Conservation (phyloP, 2,113 vertebrate species). For the Picathartes gymnocephalus region DNA sequence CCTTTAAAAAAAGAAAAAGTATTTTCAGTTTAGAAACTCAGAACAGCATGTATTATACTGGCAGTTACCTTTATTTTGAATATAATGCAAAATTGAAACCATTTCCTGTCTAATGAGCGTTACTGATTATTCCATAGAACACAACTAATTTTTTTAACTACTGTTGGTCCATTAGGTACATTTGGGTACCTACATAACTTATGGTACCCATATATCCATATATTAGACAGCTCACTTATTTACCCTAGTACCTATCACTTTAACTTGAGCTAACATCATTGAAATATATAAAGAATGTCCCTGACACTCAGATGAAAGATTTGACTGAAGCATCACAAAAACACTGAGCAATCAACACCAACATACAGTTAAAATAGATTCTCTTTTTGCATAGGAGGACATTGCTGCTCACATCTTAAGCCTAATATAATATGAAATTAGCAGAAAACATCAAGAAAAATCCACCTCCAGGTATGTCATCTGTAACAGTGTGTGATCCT, state of each 20-base stretch:
- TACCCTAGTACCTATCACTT: neutral
- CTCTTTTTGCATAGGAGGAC: constrained; percentile 26
- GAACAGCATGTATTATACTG: neutral
- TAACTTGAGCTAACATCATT: neutral
- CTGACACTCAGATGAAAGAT: neutral
- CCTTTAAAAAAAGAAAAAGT: neutral
- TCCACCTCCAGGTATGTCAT: constrained; percentile 32
- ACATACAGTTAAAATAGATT: constrained; percentile 33
- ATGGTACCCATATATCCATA: neutral
- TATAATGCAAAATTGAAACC: neutral
- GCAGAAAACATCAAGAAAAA: constrained; percentile 43
- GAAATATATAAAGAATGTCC: neutral
- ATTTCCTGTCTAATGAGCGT: neutral
- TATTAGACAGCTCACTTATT: neutral
- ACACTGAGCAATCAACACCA: constrained; percentile 23
- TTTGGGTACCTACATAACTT: neutral
- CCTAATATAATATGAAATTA: constrained; percentile 42
- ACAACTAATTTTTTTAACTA: neutral
- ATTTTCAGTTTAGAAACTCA: neutral
- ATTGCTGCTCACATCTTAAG: constrained; percentile 18
- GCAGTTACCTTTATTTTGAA: neutral
- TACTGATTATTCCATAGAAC: neutral
- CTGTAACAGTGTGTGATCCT: neutral
- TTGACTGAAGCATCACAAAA: constrained; percentile 33
- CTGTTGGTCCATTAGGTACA: neutral